phyloP scores from a whole-genome alignment of 92 coral and sea anemone genomes.

The Desmophyllum pertusum region DNA sequence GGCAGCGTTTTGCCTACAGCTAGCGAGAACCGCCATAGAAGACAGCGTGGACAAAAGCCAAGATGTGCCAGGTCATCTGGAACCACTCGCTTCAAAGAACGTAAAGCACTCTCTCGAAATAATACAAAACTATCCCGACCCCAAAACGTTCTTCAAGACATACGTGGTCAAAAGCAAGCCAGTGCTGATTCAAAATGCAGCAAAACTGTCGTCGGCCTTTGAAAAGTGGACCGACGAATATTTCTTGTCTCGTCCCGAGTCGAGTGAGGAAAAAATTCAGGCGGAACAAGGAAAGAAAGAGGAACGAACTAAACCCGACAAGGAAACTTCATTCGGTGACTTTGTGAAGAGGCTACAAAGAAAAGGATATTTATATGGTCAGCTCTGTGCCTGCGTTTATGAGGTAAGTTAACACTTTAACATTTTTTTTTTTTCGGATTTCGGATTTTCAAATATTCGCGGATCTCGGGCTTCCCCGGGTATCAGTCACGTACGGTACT shows the following conservation, averaged over 20 bases:
- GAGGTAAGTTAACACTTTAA: neutral
- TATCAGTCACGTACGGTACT: too few relatives aligned
- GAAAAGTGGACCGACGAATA: slow-evolving; percentile 89
- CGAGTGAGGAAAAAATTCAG: slow-evolving; percentile 54
- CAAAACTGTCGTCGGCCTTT: slow-evolving; percentile 87
- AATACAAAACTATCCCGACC: slow-evolving; percentile 73
- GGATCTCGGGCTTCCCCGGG: too few relatives aligned
- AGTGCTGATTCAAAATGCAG: slow-evolving; percentile 84
- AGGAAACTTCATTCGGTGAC: slow-evolving; percentile 68
- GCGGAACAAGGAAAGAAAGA: slow-evolving; percentile 95
- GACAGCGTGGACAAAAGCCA: neutral
- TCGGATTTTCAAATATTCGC: neutral
- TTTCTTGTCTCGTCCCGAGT: slow-evolving; percentile 73
- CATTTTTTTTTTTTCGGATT: neutral
- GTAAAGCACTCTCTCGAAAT: slow-evolving; percentile 60
- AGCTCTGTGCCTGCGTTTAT: slow-evolving; percentile 30
- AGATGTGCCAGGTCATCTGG: slow-evolving; percentile 82
- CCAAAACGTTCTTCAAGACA: slow-evolving; percentile 77
- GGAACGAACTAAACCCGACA: slow-evolving; percentile 74
- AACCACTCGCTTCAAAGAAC: slow-evolving; percentile 80
- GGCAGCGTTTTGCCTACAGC: neutral
- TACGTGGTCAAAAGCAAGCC: slow-evolving; percentile 77
- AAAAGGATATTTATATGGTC: slow-evolving; percentile 91
- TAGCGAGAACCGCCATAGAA: neutral
- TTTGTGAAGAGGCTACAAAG: slow-evolving; percentile 73